Evolutionary conservation across 2,113 vertebrate genomes (phyloP).

Genomic region (cat (Felis catus)): DNA sequence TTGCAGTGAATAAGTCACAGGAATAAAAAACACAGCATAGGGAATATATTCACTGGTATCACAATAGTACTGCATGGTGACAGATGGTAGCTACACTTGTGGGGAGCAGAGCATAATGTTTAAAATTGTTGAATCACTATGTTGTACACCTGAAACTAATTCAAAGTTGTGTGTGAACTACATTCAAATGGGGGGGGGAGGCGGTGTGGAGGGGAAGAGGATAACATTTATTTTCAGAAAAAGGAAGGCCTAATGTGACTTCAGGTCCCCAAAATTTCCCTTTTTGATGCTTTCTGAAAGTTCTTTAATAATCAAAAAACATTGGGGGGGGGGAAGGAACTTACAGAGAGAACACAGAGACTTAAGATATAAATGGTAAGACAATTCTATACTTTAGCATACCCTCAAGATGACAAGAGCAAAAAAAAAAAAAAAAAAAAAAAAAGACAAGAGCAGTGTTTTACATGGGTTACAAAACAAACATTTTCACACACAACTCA

Average conservation of each 20-base stretch:
- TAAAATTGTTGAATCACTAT: neutral
- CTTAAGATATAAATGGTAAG: neutral
- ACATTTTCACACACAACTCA: neutral
- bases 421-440: neutral
- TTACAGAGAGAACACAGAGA: neutral
- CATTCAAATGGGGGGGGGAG: neutral
- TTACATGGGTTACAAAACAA: neutral
- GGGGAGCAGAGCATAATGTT: neutral
- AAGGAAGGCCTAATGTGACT: neutral
- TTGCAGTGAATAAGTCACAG: neutral
- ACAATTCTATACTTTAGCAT: neutral
- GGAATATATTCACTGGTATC: neutral
- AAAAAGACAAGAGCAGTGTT: neutral
- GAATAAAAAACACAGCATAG: neutral
- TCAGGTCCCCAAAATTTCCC: neutral
- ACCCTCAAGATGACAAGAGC: neutral
- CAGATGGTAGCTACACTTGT: neutral
- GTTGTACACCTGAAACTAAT: neutral
- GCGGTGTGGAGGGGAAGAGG: neutral
- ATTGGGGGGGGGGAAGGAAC: no score
- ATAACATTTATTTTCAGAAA: neutral
- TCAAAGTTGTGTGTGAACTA: neutral
- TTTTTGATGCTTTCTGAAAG: constrained; percentile 19
- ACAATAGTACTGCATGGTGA: neutral
- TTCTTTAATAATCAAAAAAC: neutral